Evolutionary conservation across 1,140 invertebrate genomes (phyloP), one percentile per base, ranked within the genome.

Genomic region (Drosophila tani): DNA sequence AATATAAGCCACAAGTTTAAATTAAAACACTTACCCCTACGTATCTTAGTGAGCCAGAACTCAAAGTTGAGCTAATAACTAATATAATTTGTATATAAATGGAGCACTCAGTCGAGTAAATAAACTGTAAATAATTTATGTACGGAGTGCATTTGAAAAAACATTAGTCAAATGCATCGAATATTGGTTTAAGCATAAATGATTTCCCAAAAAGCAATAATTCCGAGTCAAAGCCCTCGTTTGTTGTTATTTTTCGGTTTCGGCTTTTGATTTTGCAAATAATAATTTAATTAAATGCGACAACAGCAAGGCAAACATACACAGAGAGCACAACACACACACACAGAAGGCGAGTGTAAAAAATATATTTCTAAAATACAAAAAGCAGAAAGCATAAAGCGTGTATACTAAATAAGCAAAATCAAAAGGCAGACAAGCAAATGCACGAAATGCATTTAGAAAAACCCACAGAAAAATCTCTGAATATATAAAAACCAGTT

Each of bases 361-460:
- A 79, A 63, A 64, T 32, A 73, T 67, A 67, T 53, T 55, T 70
- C 40, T 43, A 41, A 80, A 63, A 65, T 40, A 45, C 32, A 67
- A 65, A 60, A 56, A 35, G 32, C 32, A 50, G 71, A 73, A 63
- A 66, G 53, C 50, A 49, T 66, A 50, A 38, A 59, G 70, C 55
- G 43, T 68, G 65, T 73, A 49, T 63, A 80, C 64, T 70, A 80
- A 83, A 74, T 87, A 87, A 75, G 62, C 68, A 63, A 75, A 87
- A 88, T 88, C 81, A 81, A 88, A 87, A 81, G 62, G 49, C 71
- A 56, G 63, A 50, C 49, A 29, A 43, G 55, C 32, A 43, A 56
- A 59, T 73, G 69, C 53, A 73, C 29, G 45, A 67, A 83, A 84
- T 76, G 81, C 79, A 81, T 51, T 74, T 43, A 57, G 53, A 47